Conservation (phyloP, 2,888 invertebrate genomes). For the Aplocera efformata region DNA sequence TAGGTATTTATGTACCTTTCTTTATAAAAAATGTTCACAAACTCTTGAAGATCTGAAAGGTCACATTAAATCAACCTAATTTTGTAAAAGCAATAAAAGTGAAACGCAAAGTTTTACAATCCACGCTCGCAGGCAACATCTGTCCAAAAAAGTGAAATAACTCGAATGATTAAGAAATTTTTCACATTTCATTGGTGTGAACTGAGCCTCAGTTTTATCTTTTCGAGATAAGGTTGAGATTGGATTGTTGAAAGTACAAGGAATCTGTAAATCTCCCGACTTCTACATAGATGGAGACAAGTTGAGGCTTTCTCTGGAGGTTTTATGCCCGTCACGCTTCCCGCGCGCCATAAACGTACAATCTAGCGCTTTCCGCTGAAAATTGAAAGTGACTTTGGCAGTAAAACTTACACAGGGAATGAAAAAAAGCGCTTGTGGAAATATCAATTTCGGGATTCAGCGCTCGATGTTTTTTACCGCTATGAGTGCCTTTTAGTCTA, state of each 20-base stretch:
- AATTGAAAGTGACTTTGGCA: slow-evolving; percentile 76
- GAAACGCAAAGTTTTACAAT: slow-evolving; percentile 49
- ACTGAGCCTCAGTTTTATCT: slow-evolving; percentile 24
- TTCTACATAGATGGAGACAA: slow-evolving; percentile 54
- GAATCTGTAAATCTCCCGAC: slow-evolving; percentile 45
- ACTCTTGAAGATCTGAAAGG: slow-evolving; percentile 15
- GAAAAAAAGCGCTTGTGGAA: slow-evolving; percentile 48
- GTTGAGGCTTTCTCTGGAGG: slow-evolving; percentile 49
- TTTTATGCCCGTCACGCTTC: slow-evolving; percentile 68
- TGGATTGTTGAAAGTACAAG: slow-evolving; percentile 29
- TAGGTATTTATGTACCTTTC: too few species aligned
- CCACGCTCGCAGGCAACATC: slow-evolving; percentile 49
- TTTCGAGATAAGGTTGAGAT: slow-evolving; percentile 29
- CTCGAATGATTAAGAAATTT: slow-evolving; percentile 44
- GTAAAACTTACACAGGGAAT: slow-evolving; percentile 63
- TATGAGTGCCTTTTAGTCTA: slow-evolving; percentile 19
- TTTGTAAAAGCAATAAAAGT: slow-evolving; percentile 43
- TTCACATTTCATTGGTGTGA: slow-evolving; percentile 20
- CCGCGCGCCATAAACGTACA: slow-evolving; percentile 49
- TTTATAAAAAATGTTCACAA: slow-evolving; percentile 4
- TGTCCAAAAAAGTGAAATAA: slow-evolving; percentile 48
- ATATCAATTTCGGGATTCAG: slow-evolving; percentile 59
- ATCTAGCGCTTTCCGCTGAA: slow-evolving; percentile 62
- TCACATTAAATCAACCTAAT: slow-evolving; percentile 33
- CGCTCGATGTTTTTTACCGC: slow-evolving; percentile 39